Percentiles rank a stretch among this genome's conserved stretches.
Evolutionary conservation across 1,140 invertebrate species (phyloP).

Genomic region (Habropoda laboriosa): DNA sequence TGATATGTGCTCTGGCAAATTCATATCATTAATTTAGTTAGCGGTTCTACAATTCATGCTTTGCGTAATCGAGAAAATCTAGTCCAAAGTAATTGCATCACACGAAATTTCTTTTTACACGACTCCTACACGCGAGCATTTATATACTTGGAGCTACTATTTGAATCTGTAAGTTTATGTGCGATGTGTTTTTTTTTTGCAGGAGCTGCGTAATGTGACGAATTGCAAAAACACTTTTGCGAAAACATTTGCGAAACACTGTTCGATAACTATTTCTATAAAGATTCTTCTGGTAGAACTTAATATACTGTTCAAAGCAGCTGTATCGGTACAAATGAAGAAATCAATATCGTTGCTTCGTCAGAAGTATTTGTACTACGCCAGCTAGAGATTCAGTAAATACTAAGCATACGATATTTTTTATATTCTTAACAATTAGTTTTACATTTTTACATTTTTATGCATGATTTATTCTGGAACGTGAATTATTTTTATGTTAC

Average conservation of each 20-base stretch:
- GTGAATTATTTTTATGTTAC: not conserved
- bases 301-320: not conserved
- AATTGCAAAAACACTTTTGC: not conserved
- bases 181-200: not conserved
- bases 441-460: not conserved
- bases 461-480: not conserved
- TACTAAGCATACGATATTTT: not conserved
- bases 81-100: not conserved
- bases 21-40: not conserved
- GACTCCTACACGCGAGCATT: not conserved
- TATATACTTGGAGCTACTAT: not conserved
- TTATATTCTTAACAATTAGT: not conserved
- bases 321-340: slow-evolving; percentile 10
- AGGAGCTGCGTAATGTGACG: not conserved
- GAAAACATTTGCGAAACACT: not conserved
- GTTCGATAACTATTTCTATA: not conserved
- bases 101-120: slow-evolving; percentile 2
- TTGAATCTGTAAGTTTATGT: not conserved
- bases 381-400: not conserved
- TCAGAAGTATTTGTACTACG: not conserved
- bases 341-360: slow-evolving; percentile 19
- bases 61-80: not conserved
- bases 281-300: not conserved
- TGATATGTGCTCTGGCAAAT: not conserved
- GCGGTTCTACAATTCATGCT: not conserved